Evolutionary conservation across 2,797 vertebrate species (phyloP).

Genomic region (Neosilurus mollespiculum): DNA sequence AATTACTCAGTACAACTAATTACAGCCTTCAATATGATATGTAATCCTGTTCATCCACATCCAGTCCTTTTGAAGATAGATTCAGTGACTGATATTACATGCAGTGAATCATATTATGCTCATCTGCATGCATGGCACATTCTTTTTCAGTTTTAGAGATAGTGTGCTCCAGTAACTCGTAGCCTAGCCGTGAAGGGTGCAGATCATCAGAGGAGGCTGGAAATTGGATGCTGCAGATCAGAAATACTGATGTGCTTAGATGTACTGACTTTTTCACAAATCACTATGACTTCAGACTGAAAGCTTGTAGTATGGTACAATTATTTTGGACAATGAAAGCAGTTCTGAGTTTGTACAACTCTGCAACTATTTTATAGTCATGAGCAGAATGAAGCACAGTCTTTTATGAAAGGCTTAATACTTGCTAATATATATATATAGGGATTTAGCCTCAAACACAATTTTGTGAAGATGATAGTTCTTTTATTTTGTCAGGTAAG

Average conservation of each 20-base stretch:
- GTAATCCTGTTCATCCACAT: conserved; percentile 35
- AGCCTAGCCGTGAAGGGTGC: conserved; percentile 10
- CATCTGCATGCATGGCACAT: conserved; percentile 39
- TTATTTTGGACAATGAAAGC: neutral
- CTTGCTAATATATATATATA: neutral
- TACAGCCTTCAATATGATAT: conserved; percentile 38
- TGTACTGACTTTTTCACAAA: conserved; percentile 16
- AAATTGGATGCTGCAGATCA: conserved; percentile 15
- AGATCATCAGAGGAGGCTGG: conserved; percentile 15
- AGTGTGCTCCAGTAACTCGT: conserved; percentile 20
- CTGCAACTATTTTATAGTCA: neutral
- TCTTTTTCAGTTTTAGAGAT: conserved; percentile 36
- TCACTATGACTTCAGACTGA: neutral
- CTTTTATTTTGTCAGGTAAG: too few species aligned
- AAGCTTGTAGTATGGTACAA: neutral
- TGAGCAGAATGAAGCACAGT: neutral
- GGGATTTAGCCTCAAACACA: neutral
- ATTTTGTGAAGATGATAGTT: neutral
- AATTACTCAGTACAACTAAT: conserved; percentile 42
- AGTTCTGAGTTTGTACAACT: neutral
- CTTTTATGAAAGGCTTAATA: neutral
- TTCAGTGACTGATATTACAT: conserved; percentile 30
- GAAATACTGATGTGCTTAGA: conserved; percentile 32
- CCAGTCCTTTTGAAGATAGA: conserved; percentile 31
- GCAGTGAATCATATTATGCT: conserved; percentile 15